Evolutionary conservation across 2,888 invertebrate genomes (phyloP).

Genomic region (Steinernema carpocapsae): DNA sequence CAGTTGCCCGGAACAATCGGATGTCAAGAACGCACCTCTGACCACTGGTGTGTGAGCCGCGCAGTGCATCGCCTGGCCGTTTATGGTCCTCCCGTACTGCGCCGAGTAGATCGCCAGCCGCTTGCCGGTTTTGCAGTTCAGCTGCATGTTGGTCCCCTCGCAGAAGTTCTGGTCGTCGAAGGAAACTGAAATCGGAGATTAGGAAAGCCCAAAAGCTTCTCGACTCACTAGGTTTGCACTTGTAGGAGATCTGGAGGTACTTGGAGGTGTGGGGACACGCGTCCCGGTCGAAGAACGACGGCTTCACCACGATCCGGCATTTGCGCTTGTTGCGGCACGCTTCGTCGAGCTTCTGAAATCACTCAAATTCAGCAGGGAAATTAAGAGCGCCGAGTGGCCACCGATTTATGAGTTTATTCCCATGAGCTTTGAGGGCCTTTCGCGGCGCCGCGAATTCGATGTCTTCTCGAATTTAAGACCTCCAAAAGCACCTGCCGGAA

Average conservation of each 20-base stretch:
- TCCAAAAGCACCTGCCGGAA: slow-evolving; percentile 3
- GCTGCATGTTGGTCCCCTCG: slow-evolving; percentile 84
- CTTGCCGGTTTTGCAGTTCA: slow-evolving; percentile 84
- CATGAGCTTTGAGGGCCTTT: not conserved
- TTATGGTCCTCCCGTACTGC: slow-evolving; percentile 85
- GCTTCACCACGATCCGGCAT: slow-evolving; percentile 87
- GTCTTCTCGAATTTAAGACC: not conserved
- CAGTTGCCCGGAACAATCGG: not conserved
- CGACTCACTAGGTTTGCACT: slow-evolving; percentile 90
- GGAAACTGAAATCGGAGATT: slow-evolving; percentile 78
- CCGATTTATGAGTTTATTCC: not conserved
- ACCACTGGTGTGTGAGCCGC: slow-evolving; percentile 28
- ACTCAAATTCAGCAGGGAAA: not conserved
- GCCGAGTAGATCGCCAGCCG: slow-evolving; percentile 91
- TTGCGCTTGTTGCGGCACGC: slow-evolving; percentile 89
- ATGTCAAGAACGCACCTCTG: not conserved
- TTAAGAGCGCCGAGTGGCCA: not conserved
- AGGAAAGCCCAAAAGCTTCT: not conserved
- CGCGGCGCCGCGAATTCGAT: not conserved
- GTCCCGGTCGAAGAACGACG: slow-evolving; percentile 83
- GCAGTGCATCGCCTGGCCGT: slow-evolving; percentile 73
- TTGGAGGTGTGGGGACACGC: slow-evolving; percentile 89
- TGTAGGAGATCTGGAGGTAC: slow-evolving; percentile 93
- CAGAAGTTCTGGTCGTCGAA: slow-evolving; percentile 92
- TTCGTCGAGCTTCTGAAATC: slow-evolving; percentile 87